Evolutionary conservation across 2,113 vertebrate genomes (phyloP).

Genomic region (Oplegnathus fasciatus): DNA sequence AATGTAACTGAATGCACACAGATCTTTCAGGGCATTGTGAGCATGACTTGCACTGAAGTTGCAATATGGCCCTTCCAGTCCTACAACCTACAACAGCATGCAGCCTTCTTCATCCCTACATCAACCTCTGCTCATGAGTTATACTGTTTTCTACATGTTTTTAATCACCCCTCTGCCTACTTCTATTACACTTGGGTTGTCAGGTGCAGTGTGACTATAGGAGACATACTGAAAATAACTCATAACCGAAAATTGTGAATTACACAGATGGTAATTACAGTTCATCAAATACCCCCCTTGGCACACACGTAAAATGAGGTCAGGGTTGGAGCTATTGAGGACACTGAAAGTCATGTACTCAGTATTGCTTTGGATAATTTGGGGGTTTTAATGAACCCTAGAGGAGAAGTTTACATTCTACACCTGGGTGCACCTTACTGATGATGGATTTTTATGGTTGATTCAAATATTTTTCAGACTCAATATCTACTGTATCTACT

Average conservation of each 20-base stretch:
- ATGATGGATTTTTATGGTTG: background rate
- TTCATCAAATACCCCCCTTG: background rate
- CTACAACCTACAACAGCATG: background rate
- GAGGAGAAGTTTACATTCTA: background rate
- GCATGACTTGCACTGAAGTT: background rate
- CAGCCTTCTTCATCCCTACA: background rate
- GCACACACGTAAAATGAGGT: background rate
- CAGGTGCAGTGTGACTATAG: background rate
- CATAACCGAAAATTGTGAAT: background rate
- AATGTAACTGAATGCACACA: background rate
- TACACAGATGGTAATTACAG: no score
- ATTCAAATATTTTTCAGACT: background rate
- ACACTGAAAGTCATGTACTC: background rate
- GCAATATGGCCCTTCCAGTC: background rate
- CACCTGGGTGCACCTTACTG: background rate
- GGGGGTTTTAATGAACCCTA: background rate
- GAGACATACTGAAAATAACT: background rate
- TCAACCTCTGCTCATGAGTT: background rate
- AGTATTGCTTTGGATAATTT: background rate
- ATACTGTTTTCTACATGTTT: slow-evolving; percentile 2
- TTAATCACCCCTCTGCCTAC: background rate
- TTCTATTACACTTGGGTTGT: background rate
- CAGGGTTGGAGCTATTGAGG: no score
- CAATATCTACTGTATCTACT: background rate
- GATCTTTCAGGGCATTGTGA: background rate